Evolutionary conservation across 2,888 invertebrate genomes (phyloP), one percentile per base, ranked within the genome.

Genomic region (Lutraria lutraria): DNA sequence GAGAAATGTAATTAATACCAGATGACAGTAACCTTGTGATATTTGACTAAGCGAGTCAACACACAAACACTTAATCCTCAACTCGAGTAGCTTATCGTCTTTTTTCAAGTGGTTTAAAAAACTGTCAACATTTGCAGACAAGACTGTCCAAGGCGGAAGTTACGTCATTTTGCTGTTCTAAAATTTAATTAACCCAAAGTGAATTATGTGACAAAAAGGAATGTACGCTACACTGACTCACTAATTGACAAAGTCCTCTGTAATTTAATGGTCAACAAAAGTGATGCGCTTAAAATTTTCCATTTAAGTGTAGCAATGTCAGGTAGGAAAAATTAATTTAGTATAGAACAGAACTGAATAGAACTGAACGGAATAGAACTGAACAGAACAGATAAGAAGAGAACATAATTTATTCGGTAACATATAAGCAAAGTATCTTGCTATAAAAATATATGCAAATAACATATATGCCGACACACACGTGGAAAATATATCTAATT

Each of bases 41-140:
- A 34, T 76, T 76, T 34, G 76, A 76, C 76, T 76, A 34, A 31
- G 25, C 31, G 31, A 76, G 76, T 76, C 76, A 76, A 34, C 76
- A 76, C 16, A 31, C 76, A 76, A 76, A 76, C 76, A 76, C 76
- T 76, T 76, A 76, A 76, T 76, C 76, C 34, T 76, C 31, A 76
- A 76, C 63, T 31, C 13, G 76, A 76, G 76, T 19, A 34, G 76
- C 76, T 76, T 76, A 76, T 76, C 76, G 31, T 76, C 31, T 34
- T 31, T 16, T 76, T 34, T 76, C 76, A 76, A 76, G 76, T 76
- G 76, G 25, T 68, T 25, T n/a, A n/a, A 68, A 68, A 68, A 68
- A 68, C 34, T 76, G 76, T 76, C 76, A 76, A 76, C 76, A 34
- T 31, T 13, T 34, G 6, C 76, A 76, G 76, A 76, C 76, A 34